These are phyloP conservation scores for Enteromius radiatus DNA, from an alignment of 2,797 vertebrate species.

Conservation along the genomic window DNA sequence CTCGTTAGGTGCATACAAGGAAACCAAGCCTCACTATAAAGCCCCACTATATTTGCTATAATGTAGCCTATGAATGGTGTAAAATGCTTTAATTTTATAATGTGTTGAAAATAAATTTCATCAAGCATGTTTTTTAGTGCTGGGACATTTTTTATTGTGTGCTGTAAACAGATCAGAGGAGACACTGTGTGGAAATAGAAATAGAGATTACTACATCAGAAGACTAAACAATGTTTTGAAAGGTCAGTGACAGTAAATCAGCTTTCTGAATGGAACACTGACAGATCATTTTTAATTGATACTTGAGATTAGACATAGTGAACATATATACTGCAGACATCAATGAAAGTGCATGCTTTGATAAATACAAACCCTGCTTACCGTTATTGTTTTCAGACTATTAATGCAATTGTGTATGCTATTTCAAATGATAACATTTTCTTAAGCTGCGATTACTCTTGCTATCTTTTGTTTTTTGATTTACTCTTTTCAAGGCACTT, in stretches of 20 bases:
- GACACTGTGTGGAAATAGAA: neutral
- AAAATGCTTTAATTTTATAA: neutral
- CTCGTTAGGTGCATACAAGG: no score
- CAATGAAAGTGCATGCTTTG: constrained; percentile 2
- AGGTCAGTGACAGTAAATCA: neutral
- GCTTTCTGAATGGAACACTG: neutral
- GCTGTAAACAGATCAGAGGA: neutral
- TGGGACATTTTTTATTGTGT: constrained; percentile 28
- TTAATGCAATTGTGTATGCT: neutral
- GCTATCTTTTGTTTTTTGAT: neutral
- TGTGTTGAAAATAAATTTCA: neutral
- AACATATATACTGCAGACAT: neutral
- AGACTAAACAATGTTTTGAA: neutral
- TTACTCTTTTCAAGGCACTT: neutral
- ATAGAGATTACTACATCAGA: neutral
- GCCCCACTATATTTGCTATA: neutral
- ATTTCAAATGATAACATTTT: neutral
- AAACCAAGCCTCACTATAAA: neutral
- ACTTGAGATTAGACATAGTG: neutral
- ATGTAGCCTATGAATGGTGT: neutral
- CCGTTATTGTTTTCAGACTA: neutral
- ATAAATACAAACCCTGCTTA: neutral
- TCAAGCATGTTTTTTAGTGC: neutral
- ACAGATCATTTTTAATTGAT: neutral
- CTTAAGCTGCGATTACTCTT: neutral